A percentile compares a stretch with the other conserved stretches of the same genome.
phyloP scores from a whole-genome alignment of 2,113 vertebrate genomes.

The Eolophus roseicapilla region DNA sequence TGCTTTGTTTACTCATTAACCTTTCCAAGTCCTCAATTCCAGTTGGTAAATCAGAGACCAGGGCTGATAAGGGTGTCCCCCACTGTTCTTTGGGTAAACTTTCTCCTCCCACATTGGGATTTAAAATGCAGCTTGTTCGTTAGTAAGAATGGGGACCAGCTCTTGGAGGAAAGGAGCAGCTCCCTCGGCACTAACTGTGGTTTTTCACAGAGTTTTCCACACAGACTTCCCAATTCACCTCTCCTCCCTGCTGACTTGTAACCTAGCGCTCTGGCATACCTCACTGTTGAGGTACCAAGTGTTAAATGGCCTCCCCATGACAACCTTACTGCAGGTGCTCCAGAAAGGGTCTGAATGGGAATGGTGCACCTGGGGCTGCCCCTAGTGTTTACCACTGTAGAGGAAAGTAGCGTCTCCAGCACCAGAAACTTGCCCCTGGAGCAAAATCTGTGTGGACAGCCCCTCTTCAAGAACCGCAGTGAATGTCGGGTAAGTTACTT shows the following conservation, averaged over 20 bases:
- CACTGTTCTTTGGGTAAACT: background rate
- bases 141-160: background rate
- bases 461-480: background rate
- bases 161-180: background rate
- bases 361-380: background rate
- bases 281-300: background rate
- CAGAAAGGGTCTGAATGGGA: background rate
- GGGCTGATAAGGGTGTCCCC: background rate
- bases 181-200: background rate
- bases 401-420: background rate
- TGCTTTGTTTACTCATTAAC: background rate
- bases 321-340: background rate
- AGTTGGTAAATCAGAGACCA: background rate
- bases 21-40: background rate
- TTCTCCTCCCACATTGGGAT: background rate
- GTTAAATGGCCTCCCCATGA: background rate
- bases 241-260: background rate
- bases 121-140: background rate
- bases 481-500: background rate
- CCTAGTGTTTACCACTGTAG: background rate
- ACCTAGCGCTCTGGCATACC: background rate
- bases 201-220: background rate
- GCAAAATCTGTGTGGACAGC: background rate
- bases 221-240: fast-evolving
- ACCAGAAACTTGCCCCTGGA: background rate